Evolutionary conservation across 2,888 invertebrate species (phyloP), one percentile per base, ranked within the genome.

Genomic region (Julus scanicus): DNA sequence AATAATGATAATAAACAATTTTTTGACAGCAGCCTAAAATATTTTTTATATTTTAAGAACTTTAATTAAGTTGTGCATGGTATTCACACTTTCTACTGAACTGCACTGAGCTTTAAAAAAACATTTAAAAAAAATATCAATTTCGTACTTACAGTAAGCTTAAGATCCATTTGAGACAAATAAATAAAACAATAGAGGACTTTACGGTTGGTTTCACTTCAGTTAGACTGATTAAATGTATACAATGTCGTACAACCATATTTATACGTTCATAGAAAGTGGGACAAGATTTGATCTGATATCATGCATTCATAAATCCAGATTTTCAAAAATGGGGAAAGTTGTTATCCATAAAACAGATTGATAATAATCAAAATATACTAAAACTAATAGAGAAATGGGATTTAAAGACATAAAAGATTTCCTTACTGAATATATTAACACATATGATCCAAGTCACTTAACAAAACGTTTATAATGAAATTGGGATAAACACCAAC

Each of bases 261-360:
- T 63, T 63, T 63, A 63, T 63, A 63, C 63, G 17, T 13, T 63
- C 63, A 63, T n/a, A 63, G 63, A 63, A 63, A n/a, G 63, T 63
- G 63, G 63, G n/a, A 63, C 63, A 63, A n/a, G 63, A n/a, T 63
- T 63, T 5, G n/a, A 63, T 63, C 63, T 63, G 63, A 63, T 63
- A 63, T 63, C 63, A n/a, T n/a, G 2, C n/a, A 2, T 63, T 63
- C 63, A 63, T 63, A 63, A 63, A 63, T 63, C 63, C n/a, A 63
- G 63, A 63, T 63, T n/a, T 63, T n/a, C 4, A n/a, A 63, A 63
- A 63, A 3, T n/a, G n/a, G n/a, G 8, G n/a, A 63, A 63, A 6
- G 17, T 17, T 63, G 1, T 63, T 63, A 44, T 0, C 63, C 63
- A 63, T 63, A 63, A 63, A 63, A 63, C n/a, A 17, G 63, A 4